Evolutionary conservation across 2,888 invertebrate genomes (phyloP), one percentile per base, ranked within the genome.

Genomic region (Melinaea menophilus): DNA sequence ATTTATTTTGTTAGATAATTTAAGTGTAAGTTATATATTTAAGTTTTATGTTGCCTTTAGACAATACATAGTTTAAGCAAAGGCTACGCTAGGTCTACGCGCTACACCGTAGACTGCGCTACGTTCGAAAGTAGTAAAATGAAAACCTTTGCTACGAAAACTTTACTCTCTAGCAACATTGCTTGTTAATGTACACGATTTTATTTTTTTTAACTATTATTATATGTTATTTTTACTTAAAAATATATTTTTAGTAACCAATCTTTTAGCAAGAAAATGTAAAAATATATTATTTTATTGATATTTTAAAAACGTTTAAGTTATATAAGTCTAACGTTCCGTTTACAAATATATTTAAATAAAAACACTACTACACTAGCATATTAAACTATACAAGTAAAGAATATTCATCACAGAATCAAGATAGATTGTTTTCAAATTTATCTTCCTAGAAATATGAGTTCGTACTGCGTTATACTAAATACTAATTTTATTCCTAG

Each of bases 41-140:
- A 22, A 22, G 22, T 46, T 3, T 46, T 46, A 3, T 11, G 4
- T 51, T 51, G 9, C 2, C 22, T 51, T 51, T 31, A 31, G 9
- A 51, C 51, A 31, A 51, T 51, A 51, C 51, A 51, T 51, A 51
- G 46, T 34, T 58, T 51, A 51, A 51, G 31, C 22, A 81, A 79
- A 67, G 72, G 82, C 85, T 86, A 87, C 86, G 81, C 58, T 56
- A 37, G 64, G 72, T 73, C 84, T 84, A 85, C 84, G 85, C 76
- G 82, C 85, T 85, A 85, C 86, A 77, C 13, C 82, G 85, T 80
- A 80, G 79, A 71, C 69, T 64, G 60, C 59, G 61, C 69, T 69
- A 69, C 69, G 69, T 65, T 65, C 60, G 80, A 79, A 78, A 81
- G 80, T 75, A 72, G 71, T 67, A 68, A 64, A 63, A 74, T 72